phyloP scores from a whole-genome alignment of 2,113 vertebrate species.

The Dendropsophus ebraccatus region DNA sequence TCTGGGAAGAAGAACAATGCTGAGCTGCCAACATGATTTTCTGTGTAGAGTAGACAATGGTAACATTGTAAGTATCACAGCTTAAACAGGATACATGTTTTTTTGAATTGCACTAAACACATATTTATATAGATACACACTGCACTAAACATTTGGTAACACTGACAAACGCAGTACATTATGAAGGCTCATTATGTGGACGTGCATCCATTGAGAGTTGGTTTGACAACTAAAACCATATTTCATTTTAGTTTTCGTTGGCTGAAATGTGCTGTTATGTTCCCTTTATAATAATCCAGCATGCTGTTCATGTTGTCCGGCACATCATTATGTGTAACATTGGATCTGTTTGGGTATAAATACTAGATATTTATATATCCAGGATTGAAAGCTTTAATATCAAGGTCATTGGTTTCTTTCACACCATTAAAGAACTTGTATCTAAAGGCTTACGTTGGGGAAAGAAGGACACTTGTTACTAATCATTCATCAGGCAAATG shows the following conservation, averaged over 20 bases:
- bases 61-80: slow-evolving; percentile 35
- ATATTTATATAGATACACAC: slow-evolving; percentile 45
- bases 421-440: not conserved
- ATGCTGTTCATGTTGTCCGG: not conserved
- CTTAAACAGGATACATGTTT: slow-evolving; percentile 34
- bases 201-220: slow-evolving; percentile 30
- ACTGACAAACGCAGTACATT: slow-evolving; percentile 44
- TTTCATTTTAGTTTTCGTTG: slow-evolving; percentile 23
- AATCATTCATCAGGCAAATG: too few species aligned
- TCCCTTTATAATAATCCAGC: not conserved
- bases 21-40: slow-evolving; percentile 52
- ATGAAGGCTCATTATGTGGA: slow-evolving; percentile 41
- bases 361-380: not conserved
- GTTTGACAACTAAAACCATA: slow-evolving; percentile 44
- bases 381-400: not conserved
- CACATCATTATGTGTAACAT: not conserved
- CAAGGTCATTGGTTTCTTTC: not conserved
- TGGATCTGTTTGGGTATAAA: not conserved
- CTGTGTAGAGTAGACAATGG: slow-evolving; percentile 40
- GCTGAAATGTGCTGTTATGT: slow-evolving; percentile 15
- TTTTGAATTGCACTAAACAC: slow-evolving; percentile 32
- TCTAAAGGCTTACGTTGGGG: too few species aligned
- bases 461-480: too few species aligned
- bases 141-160: slow-evolving; percentile 42
- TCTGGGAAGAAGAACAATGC: slow-evolving; percentile 45